Conservation (phyloP, 2,113 vertebrate genomes). For the Takifugu flavidus region DNA sequence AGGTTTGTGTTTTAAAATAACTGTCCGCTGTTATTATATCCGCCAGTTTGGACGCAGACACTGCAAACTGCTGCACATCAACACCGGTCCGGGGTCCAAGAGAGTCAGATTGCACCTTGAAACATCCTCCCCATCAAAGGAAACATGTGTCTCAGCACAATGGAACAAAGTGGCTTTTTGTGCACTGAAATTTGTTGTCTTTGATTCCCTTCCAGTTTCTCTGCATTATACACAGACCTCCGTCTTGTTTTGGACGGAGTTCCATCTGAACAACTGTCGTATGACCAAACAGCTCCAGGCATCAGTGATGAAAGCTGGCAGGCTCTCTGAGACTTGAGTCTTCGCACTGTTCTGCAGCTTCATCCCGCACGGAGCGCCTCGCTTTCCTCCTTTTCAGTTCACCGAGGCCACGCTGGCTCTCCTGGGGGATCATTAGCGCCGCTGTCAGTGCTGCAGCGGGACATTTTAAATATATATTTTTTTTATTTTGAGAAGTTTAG, state of each 20-base stretch:
- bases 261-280: not conserved
- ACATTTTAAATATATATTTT: conserved; percentile 7
- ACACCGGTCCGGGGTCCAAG: too few relatives aligned
- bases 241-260: not conserved
- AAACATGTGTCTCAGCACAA: too few relatives aligned
- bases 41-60: too few relatives aligned
- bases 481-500: conserved; percentile 21
- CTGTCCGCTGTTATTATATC: too few relatives aligned
- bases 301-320: not conserved
- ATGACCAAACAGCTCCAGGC: not conserved
- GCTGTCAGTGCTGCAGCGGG: conserved; percentile 18
- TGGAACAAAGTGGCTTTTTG: too few relatives aligned
- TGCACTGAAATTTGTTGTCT: too few relatives aligned
- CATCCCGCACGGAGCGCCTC: not conserved
- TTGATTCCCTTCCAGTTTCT: not conserved
- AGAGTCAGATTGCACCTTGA: too few relatives aligned
- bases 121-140: too few relatives aligned
- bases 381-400: conserved; percentile 12
- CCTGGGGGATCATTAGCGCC: conserved; percentile 32
- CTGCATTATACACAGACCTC: not conserved
- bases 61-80: too few relatives aligned
- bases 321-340: conserved; percentile 7
- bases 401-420: conserved; percentile 23
- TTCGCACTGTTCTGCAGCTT: conserved; percentile 14
- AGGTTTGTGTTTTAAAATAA: too few relatives aligned